phyloP scores from a whole-genome alignment of 2,888 invertebrate species.

The Electrophaes corylata region DNA sequence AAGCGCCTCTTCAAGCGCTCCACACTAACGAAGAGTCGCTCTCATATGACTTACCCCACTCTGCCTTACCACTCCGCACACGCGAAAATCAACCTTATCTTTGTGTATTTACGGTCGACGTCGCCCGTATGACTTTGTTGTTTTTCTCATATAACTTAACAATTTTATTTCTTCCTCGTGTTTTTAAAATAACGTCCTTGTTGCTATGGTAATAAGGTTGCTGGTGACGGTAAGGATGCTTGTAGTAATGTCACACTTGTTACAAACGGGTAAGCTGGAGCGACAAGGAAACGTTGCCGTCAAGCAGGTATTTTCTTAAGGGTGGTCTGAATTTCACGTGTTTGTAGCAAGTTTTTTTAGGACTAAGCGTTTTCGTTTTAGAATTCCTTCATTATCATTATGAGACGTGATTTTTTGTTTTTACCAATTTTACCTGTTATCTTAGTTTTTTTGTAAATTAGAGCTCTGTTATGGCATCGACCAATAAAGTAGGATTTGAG shows the following conservation, averaged over 20 bases:
- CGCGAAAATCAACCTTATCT: conserved; percentile 15
- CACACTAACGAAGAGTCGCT: conserved; percentile 55
- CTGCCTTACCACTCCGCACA: background rate
- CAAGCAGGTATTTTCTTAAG: conserved; percentile 44
- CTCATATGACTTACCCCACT: conserved; percentile 37
- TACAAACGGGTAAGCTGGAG: conserved; percentile 42
- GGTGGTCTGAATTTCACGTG: conserved; percentile 30
- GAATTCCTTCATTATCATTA: background rate
- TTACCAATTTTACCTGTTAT: too few relatives aligned
- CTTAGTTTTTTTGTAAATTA: too few relatives aligned
- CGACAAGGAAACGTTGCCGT: conserved; percentile 48
- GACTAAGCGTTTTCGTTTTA: background rate
- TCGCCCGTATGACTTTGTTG: conserved; percentile 12
- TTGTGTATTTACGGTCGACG: background rate
- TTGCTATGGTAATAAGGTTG: background rate
- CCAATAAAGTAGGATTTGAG: too few relatives aligned
- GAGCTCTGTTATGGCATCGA: too few relatives aligned
- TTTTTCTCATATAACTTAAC: conserved; percentile 24
- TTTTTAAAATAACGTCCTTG: conserved; percentile 15
- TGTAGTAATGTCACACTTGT: conserved; percentile 44
- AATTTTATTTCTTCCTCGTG: conserved; percentile 6
- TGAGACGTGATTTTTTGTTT: background rate
- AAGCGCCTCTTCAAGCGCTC: conserved; percentile 41
- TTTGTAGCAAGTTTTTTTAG: conserved; percentile 14
- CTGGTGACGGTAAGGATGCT: background rate